Conservation (phyloP, 2,888 invertebrate species). For the Parelbella ahira region DNA sequence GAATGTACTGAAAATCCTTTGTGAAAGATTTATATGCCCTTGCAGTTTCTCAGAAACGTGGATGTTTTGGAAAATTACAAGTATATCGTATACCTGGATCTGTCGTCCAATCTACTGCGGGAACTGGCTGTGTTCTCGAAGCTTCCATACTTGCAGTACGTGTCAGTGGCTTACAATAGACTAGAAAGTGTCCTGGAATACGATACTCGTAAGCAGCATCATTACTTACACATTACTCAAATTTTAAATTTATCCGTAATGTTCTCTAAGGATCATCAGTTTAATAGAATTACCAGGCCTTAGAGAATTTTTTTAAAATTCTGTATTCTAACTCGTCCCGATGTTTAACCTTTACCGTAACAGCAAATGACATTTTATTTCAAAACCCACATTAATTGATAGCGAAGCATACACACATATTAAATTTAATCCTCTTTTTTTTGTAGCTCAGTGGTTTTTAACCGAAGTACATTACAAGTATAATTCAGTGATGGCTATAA, state of each 20-base stretch:
- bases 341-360: too few relatives aligned
- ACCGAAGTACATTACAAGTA: constrained; percentile 81
- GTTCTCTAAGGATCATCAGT: too few relatives aligned
- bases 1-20: too few relatives aligned
- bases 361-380: too few relatives aligned
- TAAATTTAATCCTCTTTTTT: constrained; percentile 7
- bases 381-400: too few relatives aligned
- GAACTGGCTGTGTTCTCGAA: constrained; percentile 72
- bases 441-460: constrained; percentile 80
- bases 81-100: constrained; percentile 81
- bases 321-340: too few relatives aligned
- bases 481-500: constrained; percentile 76
- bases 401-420: too few relatives aligned
- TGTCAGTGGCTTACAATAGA: constrained; percentile 79
- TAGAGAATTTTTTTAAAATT: too few relatives aligned
- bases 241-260: too few relatives aligned
- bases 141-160: constrained; percentile 78
- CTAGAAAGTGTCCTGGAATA: constrained; percentile 76
- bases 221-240: too few relatives aligned
- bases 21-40: constrained; percentile 30
- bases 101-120: constrained; percentile 78
- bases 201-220: constrained; percentile 68
- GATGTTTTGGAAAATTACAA: constrained; percentile 74
- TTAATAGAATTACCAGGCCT: too few relatives aligned
- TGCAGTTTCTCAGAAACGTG: constrained; percentile 67